Conservation (phyloP, 2,888 invertebrate species). For the Scaptomyza polygonia region DNA sequence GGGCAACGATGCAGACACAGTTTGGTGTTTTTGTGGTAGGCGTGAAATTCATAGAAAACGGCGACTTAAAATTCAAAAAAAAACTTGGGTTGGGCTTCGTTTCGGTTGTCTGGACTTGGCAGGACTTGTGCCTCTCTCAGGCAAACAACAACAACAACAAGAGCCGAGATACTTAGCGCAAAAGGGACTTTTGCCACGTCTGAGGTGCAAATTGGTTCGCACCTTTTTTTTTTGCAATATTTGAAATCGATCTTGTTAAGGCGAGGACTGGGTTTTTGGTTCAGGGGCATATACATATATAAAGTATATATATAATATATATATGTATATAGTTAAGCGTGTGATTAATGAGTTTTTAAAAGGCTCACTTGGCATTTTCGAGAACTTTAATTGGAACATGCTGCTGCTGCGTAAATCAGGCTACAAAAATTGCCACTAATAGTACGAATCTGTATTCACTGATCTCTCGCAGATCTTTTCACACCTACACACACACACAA, state of each 20-base stretch:
- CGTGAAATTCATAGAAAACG: slow-evolving; percentile 78
- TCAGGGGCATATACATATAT: slow-evolving; percentile 29
- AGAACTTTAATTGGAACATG: slow-evolving; percentile 82
- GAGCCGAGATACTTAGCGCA: slow-evolving; percentile 19
- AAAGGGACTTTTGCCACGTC: slow-evolving; percentile 67
- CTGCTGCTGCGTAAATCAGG: slow-evolving; percentile 81
- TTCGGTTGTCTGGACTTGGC: slow-evolving; percentile 6
- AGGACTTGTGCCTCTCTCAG: slow-evolving; percentile 21
- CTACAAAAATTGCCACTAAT: slow-evolving; percentile 82
- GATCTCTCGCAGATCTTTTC: slow-evolving; percentile 35
- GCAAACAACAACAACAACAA: slow-evolving; percentile 1
- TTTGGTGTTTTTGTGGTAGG: slow-evolving; percentile 50
- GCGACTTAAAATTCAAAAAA: slow-evolving; percentile 23
- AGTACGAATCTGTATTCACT: slow-evolving; percentile 46
- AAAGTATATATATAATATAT: slow-evolving; percentile 43
- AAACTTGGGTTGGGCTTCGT: slow-evolving; percentile 36
- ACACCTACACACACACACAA: slow-evolving; percentile 44
- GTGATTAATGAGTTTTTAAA: slow-evolving; percentile 84
- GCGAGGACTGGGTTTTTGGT: slow-evolving; percentile 23
- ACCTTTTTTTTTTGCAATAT: slow-evolving; percentile 72
- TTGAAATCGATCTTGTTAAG: slow-evolving; percentile 76
- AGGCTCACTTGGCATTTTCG: slow-evolving; percentile 80
- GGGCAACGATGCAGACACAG: slow-evolving; percentile 18
- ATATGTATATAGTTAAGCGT: slow-evolving; percentile 67
- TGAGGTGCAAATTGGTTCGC: slow-evolving; percentile 81